Conservation (phyloP, 2,113 vertebrate species). For the Ariopsis seemanni region DNA sequence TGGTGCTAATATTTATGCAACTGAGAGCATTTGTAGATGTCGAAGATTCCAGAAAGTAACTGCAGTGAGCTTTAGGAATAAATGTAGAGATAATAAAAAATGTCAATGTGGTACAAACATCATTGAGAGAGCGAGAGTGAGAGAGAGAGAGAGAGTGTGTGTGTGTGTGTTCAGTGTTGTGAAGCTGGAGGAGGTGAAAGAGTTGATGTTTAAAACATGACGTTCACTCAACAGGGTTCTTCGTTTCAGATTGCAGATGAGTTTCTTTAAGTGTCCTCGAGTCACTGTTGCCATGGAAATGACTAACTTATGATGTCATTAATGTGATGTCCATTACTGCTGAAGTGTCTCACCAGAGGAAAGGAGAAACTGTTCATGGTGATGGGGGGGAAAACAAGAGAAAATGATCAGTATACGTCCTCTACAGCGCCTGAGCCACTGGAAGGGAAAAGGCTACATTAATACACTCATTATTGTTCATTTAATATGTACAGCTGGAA, state of each 20-base stretch:
- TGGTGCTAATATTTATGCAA: not conserved
- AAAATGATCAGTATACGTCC: not conserved
- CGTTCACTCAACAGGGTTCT: not conserved
- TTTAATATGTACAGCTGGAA: no score
- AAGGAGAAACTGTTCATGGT: not conserved
- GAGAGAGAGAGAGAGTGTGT: not conserved
- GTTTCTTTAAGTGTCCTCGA: slow-evolving; percentile 2
- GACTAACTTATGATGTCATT: not conserved
- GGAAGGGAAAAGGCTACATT: no score
- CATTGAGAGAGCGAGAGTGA: not conserved
- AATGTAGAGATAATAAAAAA: not conserved
- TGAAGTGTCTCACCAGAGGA: not conserved
- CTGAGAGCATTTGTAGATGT: not conserved
- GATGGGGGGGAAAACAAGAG: not conserved
- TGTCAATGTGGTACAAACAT: not conserved
- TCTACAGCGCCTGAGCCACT: not conserved
- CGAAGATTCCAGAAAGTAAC: not conserved
- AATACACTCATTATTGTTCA: no score
- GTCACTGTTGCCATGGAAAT: not conserved
- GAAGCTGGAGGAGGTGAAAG: not conserved
- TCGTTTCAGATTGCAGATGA: not conserved
- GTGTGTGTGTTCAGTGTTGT: not conserved
- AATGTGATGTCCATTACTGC: not conserved
- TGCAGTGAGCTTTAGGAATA: not conserved
- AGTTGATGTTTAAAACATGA: not conserved